A percentile compares a stretch with the other conserved stretches of the same genome.
phyloP scores from a whole-genome alignment of 2,888 invertebrate species.

The Syrphus vitripennis region DNA sequence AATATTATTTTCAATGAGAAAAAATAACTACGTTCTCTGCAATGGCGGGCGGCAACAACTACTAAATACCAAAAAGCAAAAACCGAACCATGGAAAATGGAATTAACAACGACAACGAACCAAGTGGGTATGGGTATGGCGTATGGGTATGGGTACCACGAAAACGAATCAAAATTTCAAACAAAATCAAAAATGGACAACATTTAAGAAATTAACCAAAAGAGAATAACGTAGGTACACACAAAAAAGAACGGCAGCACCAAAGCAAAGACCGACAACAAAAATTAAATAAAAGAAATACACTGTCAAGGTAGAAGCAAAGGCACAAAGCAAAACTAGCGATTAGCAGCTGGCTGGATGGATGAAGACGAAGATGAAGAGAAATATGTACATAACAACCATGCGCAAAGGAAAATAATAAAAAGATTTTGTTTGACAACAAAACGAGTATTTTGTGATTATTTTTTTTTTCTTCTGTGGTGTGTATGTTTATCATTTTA shows the following conservation, averaged over 20 bases:
- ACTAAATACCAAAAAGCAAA: neutral
- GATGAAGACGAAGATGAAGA: neutral
- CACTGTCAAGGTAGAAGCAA: conserved; percentile 37
- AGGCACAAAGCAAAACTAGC: conserved; percentile 35
- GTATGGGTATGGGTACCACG: too few relatives aligned
- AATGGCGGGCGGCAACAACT: conserved; percentile 60
- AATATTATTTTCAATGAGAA: neutral
- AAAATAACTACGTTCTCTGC: conserved; percentile 39
- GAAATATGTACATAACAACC: conserved; percentile 28
- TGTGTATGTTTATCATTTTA: neutral
- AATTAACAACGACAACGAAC: neutral
- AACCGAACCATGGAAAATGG: conserved; percentile 4
- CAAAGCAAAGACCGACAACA: conserved; percentile 33
- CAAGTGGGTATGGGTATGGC: neutral
- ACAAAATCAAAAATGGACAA: conserved; percentile 60
- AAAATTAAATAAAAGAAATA: conserved; percentile 19
- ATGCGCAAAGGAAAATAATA: conserved; percentile 52
- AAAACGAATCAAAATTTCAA: conserved; percentile 30
- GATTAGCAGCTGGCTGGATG: conserved; percentile 62
- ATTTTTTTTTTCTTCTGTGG: neutral
- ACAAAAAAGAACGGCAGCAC: conserved; percentile 20
- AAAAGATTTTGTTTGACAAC: conserved; percentile 67
- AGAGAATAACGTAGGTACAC: conserved; percentile 28
- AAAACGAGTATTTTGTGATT: conserved; percentile 48
- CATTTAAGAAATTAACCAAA: conserved; percentile 60